Evolutionary conservation across 1,140 invertebrate species (phyloP), one percentile per base, ranked within the genome.

Genomic region (Drosophila gunungcola): DNA sequence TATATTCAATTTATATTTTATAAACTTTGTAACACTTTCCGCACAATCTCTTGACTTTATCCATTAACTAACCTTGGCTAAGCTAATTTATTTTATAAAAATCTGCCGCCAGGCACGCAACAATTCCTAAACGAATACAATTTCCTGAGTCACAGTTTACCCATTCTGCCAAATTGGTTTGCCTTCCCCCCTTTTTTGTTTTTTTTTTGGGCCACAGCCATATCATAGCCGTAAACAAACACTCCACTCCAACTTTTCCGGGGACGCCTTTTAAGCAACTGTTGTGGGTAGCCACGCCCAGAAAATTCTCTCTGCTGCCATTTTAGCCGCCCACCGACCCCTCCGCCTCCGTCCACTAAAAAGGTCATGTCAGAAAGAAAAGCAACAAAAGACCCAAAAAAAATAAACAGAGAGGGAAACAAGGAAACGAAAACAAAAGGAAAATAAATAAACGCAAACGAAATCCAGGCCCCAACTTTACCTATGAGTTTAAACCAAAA

Each of bases 331-430:
- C 48, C 27, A 11, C 27, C 48, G 48, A 6, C 48, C 29, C 42
- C 42, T 48, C 16, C 16, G 1, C 16, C 16, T 21, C 16, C 56
- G 54, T 1, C 49, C 54, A 41, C 55, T 67, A 52, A 86, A 86
- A 86, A 86, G 83, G 83, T 86, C 83, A 83, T 54, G 83, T 52
- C 70, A 75, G 61, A 36, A 69, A 80, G 80, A 60, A 67, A 60
- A 74, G 51, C 58, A 39, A 60, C 69, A 51, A 51, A 62, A 53
- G 9, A 32, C 29, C 55, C 49, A 29, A 52, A 79, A 45, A 43
- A 53, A 25, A 53, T 16, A n/a, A 16, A 32, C 12, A 43, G 2
- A 2, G 7, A 41, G 27, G n/a, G 45, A 49, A 51, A 51, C 48
- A 51, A 51, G 48, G 48, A 51, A 34, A n/a, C 25, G 61, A 60